phyloP scores from a whole-genome alignment of 2,888 invertebrate species.

The Tetragonisca angustula region DNA sequence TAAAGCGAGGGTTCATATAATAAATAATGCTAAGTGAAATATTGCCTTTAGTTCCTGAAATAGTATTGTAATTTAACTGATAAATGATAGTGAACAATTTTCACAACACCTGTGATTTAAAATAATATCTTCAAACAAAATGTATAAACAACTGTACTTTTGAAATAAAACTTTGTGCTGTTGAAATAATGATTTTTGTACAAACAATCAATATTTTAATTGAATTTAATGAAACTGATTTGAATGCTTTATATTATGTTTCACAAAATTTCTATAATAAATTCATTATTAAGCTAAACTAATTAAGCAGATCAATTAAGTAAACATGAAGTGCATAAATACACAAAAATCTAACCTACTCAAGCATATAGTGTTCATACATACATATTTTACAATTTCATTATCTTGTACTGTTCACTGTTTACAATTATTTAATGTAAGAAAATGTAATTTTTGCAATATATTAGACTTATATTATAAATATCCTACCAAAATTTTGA shows the following conservation, averaged over 20 bases:
- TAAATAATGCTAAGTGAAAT: background rate
- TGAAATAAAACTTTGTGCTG: constrained; percentile 20
- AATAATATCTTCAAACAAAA: constrained; percentile 3
- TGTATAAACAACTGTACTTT: background rate
- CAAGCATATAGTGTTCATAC: background rate
- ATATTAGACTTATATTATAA: background rate
- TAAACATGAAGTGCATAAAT: too few species aligned
- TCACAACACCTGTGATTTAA: constrained; percentile 38
- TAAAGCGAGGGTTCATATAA: background rate
- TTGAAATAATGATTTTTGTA: background rate
- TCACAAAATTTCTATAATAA: background rate
- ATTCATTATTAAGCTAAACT: too few species aligned
- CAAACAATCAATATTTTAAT: background rate
- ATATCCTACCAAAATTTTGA: background rate
- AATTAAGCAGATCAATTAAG: too few species aligned
- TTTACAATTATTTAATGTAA: background rate
- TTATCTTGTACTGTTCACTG: background rate
- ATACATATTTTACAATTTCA: background rate
- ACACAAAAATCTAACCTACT: background rate
- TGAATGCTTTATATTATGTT: background rate
- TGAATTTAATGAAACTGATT: background rate
- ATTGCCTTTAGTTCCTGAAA: background rate
- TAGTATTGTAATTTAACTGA: background rate
- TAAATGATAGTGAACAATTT: constrained; percentile 35
- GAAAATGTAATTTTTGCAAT: background rate